Evolutionary conservation across 2,888 invertebrate genomes (phyloP).

Genomic region (Sphaerophoria taeniata): DNA sequence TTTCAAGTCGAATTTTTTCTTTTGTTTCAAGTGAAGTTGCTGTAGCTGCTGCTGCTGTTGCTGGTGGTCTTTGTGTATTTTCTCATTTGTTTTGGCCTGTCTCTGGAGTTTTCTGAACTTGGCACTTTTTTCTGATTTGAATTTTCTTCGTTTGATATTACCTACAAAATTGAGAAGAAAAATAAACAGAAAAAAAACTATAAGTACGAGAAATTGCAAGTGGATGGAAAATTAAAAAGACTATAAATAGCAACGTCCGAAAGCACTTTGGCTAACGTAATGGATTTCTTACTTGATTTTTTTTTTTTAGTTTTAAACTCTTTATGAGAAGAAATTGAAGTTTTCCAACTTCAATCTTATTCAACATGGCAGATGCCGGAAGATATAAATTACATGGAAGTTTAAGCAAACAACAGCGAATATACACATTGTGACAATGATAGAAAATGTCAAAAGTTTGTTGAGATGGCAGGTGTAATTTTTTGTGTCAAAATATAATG

Average conservation of each 20-base stretch:
- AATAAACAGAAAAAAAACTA: not conserved
- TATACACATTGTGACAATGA: too few species aligned
- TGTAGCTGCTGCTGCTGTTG: constrained; percentile 66
- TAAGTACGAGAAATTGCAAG: not conserved
- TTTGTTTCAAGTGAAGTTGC: constrained; percentile 63
- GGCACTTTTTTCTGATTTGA: constrained; percentile 72
- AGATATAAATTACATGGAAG: too few species aligned
- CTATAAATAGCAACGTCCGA: not conserved
- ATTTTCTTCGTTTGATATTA: constrained; percentile 73
- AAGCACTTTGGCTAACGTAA: not conserved
- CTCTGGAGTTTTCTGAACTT: constrained; percentile 70
- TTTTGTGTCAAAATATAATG: too few species aligned
- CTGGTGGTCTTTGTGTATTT: constrained; percentile 77
- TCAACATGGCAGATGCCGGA: too few species aligned
- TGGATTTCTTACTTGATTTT: constrained; percentile 11
- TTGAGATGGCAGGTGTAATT: too few species aligned
- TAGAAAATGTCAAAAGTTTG: too few species aligned
- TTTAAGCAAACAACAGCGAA: too few species aligned
- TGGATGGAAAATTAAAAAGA: not conserved
- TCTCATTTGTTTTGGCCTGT: constrained; percentile 76
- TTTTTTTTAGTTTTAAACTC: not conserved
- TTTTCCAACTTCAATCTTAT: too few species aligned
- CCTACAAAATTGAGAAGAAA: constrained; percentile 41
- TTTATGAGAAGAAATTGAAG: too few species aligned
- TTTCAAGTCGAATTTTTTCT: constrained; percentile 65